phyloP scores from a whole-genome alignment of 1,140 invertebrate species.

The Pseudomyrmex concolor region DNA sequence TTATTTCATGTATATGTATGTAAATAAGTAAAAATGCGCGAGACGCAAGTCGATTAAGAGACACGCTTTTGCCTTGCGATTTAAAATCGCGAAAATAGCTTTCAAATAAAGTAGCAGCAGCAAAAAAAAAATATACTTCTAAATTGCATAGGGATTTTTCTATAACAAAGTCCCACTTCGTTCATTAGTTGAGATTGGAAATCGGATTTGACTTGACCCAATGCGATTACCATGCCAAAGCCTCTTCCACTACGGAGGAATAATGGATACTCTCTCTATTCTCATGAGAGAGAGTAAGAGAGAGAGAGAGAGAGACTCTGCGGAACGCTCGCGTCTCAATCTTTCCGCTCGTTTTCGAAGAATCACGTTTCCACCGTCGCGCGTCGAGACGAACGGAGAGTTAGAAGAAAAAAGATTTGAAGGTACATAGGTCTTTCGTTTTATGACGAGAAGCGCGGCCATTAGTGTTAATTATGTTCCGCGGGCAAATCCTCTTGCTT shows the following conservation, averaged over 20 bases:
- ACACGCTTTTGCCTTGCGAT: background rate
- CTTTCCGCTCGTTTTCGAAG: conserved; percentile 41
- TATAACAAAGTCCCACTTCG: conserved; percentile 55
- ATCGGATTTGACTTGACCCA: conserved; percentile 68
- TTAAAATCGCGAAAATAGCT: background rate
- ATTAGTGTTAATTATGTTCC: conserved; percentile 60
- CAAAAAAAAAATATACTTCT: conserved; percentile 16
- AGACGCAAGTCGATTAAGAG: too few relatives aligned
- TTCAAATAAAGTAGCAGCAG: conserved; percentile 41
- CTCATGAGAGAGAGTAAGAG: conserved; percentile 29
- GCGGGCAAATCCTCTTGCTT: conserved; percentile 6
- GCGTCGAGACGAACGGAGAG: conserved; percentile 16
- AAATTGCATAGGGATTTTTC: conserved; percentile 44
- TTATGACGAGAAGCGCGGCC: conserved; percentile 17
- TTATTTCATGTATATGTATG: background rate
- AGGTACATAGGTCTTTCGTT: background rate
- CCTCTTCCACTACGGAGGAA: conserved; percentile 58
- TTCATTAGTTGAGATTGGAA: conserved; percentile 65
- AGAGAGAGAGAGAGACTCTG: too few relatives aligned
- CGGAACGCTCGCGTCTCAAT: conserved; percentile 40
- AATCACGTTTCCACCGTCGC: conserved; percentile 22
- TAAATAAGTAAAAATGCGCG: background rate
- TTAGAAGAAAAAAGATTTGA: conserved; percentile 21
- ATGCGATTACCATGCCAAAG: conserved; percentile 67
- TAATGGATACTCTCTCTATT: conserved; percentile 62